Evolutionary conservation across 2,888 invertebrate species (phyloP), one percentile per base, ranked within the genome.

Genomic region (Sphaerophoria rueppellii): DNA sequence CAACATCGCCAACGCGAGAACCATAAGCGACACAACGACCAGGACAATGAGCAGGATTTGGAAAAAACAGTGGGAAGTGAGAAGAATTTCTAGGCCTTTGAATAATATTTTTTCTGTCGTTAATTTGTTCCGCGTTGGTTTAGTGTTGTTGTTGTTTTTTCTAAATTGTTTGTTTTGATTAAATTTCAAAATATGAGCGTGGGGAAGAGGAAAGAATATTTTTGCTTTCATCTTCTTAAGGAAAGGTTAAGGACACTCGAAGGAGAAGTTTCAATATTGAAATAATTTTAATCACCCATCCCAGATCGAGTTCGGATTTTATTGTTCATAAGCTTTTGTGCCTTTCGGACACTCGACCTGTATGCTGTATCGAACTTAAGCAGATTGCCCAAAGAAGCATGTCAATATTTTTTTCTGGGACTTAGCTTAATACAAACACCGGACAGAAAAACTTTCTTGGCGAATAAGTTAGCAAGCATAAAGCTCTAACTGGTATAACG

Each of bases 91-190:
- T 5, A 35, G 9, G 7, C 14, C 48, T 65, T 65, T 50, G 48
- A 50, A 65, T 48, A 50, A 48, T 48, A 48, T 65, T 65, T 65
- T 65, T 65, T 65, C 48, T 34, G 34, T 34, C 35, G 50, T 50
- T 50, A 24, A 65, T 65, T 65, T 65, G 48, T 16, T 50, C 11
- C 16, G 34, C 34, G 14, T n/a, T 50, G 63, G 34, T 50, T 58
- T 65, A n/a, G 35, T 46, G 6, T 48, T 48, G 46, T 7, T 34
- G 12, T 50, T 34, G 34, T 7, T 35, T 24, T 50, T 50, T 50
- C n/a, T n/a, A n/a, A n/a, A n/a, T 24, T 35, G 63, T 65, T 63
- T 65, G 48, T 43, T 65, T 48, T 65, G 50, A 65, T 50, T 50
- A 50, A 50, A 65, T 50, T 65, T 65, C 35, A 63, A 48, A 34